Conservation (phyloP, 1,140 invertebrate species). For the Drosophila equinoxialis region DNA sequence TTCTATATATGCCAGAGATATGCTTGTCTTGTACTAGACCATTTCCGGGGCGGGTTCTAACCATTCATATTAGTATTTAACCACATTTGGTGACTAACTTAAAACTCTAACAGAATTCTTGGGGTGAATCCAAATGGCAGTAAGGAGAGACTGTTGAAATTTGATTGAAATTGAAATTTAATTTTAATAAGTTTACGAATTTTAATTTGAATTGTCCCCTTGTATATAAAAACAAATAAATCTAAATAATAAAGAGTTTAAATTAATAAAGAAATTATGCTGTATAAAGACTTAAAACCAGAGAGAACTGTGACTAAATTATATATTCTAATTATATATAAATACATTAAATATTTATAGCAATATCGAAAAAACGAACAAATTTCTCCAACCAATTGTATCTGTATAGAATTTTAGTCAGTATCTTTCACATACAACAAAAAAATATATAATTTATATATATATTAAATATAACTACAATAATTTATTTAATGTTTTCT, state of each 20-base stretch:
- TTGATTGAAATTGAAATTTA: background rate
- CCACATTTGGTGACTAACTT: conserved; percentile 5
- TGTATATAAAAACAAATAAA: background rate
- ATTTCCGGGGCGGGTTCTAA: background rate
- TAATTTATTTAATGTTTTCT: conserved; percentile 45
- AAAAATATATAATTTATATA: conserved; percentile 19
- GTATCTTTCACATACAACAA: conserved; percentile 23
- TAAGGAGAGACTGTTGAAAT: background rate
- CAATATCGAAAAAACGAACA: background rate
- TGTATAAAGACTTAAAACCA: conserved; percentile 2
- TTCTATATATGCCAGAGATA: background rate
- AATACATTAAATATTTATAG: background rate
- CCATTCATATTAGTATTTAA: background rate
- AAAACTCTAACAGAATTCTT: background rate
- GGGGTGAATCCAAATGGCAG: background rate
- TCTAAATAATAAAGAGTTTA: background rate
- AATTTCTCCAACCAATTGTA: background rate
- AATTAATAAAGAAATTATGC: background rate
- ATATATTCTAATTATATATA: background rate
- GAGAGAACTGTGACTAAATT: background rate
- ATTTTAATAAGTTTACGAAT: background rate
- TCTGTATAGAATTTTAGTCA: conserved; percentile 42
- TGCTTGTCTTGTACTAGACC: conserved; percentile 8
- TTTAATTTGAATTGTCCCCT: background rate
- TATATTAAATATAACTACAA: conserved; percentile 29